Base-by-base conservation (phyloP, 2,888 invertebrate genomes). In the Ptychoptera contaminata region DNA sequence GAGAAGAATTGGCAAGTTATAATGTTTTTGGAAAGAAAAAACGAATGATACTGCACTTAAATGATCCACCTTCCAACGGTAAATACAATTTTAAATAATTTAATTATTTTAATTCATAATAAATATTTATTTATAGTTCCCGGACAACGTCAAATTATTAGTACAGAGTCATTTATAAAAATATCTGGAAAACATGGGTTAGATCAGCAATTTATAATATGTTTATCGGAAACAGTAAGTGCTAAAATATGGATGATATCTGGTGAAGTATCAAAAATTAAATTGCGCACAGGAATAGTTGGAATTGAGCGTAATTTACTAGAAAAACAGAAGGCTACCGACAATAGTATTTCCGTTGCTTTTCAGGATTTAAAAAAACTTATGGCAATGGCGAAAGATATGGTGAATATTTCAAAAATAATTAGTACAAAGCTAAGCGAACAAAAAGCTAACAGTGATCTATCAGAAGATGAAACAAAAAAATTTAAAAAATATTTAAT, bases 341-440 rank as follows among this genome's bases (percentile, higher is more conserved):
- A 93, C 67, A 79, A 85, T 57, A 91, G 85, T 58, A 97, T 98
- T 54, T 79, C 77, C 12, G 72, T 82, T 52, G 97, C 98, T 2
- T 98, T 99, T 67, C 84, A 96, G 67, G 98, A 99, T 67, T 74
- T 98, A 44, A 84, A 73, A 56, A 87, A 90, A 56, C 71, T 98
- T 3, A 98, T 99, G 87, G 78, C 77, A 45, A 90, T 88, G 77
- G 97, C 97, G 0, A 88, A 93, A 62, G 94, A 97, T 53, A 98
- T 98, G 98, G 97, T 98, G 37, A 67, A 71, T 1, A 69, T 98
- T 51, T 90, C 96, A 0, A 88, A 88, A 61, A 82, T 75, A 52
- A 96, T 98, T 56, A 90, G 96, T 29, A 76, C 74, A 41, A 94
- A 91, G 72, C 90, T 98, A 55, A 79, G 83, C 62, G 90, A 92